A percentile compares a stretch with the other conserved stretches of the same genome.
Conservation (phyloP, 1,140 invertebrate genomes). For the Hycleus phaleratus region DNA sequence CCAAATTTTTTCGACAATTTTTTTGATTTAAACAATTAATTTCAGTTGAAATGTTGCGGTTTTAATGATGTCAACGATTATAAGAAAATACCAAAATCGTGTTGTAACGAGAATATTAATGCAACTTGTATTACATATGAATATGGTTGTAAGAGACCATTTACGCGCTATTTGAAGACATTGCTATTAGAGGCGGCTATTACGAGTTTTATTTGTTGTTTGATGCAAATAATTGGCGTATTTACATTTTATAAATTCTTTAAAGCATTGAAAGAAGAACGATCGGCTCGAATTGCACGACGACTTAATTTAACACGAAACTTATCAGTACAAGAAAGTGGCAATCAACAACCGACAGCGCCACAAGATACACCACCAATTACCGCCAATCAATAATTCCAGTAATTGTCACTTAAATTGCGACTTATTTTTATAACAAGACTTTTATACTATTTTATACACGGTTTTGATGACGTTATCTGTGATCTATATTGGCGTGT, state of each 20-base stretch:
- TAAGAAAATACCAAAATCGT: constrained; percentile 23
- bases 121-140: constrained; percentile 17
- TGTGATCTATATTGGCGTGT: too few species aligned
- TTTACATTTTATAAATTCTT: constrained; percentile 26
- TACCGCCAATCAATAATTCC: too few species aligned
- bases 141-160: constrained; percentile 29
- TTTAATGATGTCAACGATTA: constrained; percentile 28
- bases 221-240: constrained; percentile 27
- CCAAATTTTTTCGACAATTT: constrained; percentile 33
- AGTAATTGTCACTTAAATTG: too few species aligned
- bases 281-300: constrained; percentile 18
- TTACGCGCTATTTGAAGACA: constrained; percentile 25
- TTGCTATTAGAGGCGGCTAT: constrained; percentile 30
- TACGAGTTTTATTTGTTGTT: constrained; percentile 26
- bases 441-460: too few species aligned
- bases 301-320: constrained; percentile 20
- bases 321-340: constrained; percentile 1
- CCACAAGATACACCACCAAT: neutral
- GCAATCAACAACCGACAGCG: neutral
- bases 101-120: constrained; percentile 17
- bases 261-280: constrained; percentile 20
- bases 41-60: constrained; percentile 38
- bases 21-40: constrained; percentile 2
- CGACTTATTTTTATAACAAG: too few species aligned
- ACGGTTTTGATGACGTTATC: too few species aligned